phyloP scores from a whole-genome alignment of 2,888 invertebrate genomes.

The Druceiella hillmani region DNA sequence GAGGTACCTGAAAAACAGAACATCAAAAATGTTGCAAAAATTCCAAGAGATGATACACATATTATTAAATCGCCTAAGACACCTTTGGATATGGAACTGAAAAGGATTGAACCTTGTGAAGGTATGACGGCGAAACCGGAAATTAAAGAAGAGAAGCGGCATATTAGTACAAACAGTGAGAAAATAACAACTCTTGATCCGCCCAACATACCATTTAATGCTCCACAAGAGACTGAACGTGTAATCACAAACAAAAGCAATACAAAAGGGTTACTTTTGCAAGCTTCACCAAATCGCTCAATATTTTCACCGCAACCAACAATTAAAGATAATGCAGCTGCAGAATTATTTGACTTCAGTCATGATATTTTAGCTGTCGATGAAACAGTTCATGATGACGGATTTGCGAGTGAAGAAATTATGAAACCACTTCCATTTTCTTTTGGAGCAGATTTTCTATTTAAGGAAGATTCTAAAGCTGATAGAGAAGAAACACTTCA shows the following conservation, averaged over 20 bases:
- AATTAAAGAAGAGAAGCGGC: no score
- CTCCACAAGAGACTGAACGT: no score
- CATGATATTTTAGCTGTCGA: slow-evolving; percentile 56
- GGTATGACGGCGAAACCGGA: slow-evolving; percentile 13
- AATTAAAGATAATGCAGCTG: slow-evolving; percentile 45
- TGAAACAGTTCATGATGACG: slow-evolving; percentile 55
- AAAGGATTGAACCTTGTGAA: slow-evolving; percentile 17
- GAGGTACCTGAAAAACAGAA: slow-evolving; percentile 12
- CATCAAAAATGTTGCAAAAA: neutral
- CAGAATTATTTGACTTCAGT: slow-evolving; percentile 60
- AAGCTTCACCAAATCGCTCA: slow-evolving; percentile 51
- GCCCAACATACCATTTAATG: no score
- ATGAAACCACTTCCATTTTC: slow-evolving; percentile 58
- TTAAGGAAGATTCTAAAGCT: slow-evolving; percentile 76
- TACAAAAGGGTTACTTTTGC: no score
- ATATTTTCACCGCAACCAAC: slow-evolving; percentile 69
- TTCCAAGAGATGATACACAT: no score
- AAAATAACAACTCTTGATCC: no score
- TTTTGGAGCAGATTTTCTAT: slow-evolving; percentile 60
- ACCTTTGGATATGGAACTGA: slow-evolving; percentile 34
- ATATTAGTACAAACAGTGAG: no score
- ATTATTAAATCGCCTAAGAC: slow-evolving; percentile 50
- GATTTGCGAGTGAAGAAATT: slow-evolving; percentile 60
- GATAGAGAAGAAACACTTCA: slow-evolving; percentile 75
- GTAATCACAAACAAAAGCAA: no score